Percentiles rank a stretch among this genome's conserved stretches.
Conservation (phyloP, 2,888 invertebrate genomes). For the Atrina japonica region DNA sequence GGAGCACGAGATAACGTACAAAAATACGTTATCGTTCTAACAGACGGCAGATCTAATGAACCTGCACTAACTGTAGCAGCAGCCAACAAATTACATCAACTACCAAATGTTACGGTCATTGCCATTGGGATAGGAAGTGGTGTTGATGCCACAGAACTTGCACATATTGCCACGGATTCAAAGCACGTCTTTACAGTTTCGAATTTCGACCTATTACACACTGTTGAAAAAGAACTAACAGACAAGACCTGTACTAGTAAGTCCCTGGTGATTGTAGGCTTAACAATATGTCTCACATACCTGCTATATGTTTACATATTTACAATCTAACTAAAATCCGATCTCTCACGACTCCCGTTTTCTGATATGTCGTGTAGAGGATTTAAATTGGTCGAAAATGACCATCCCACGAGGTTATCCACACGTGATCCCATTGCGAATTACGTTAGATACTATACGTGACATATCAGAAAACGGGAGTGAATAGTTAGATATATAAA, state of each 20-base stretch:
- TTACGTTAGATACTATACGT: too few relatives aligned
- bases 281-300: too few relatives aligned
- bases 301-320: too few relatives aligned
- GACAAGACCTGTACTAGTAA: conserved; percentile 50
- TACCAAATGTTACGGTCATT: conserved; percentile 58
- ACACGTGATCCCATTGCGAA: too few relatives aligned
- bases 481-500: too few relatives aligned
- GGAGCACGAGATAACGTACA: conserved; percentile 46
- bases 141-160: conserved; percentile 60
- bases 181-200: conserved; percentile 57
- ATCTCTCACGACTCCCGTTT: too few relatives aligned
- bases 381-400: too few relatives aligned
- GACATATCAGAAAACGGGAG: too few relatives aligned
- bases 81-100: conserved; percentile 37
- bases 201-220: conserved; percentile 57
- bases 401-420: too few relatives aligned
- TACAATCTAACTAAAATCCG: too few relatives aligned
- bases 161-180: conserved; percentile 54
- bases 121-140: conserved; percentile 65
- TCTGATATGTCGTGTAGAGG: too few relatives aligned
- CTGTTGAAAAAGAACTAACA: conserved; percentile 57
- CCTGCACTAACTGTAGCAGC: conserved; percentile 26
- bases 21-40: conserved; percentile 54
- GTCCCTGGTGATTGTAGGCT: too few relatives aligned
- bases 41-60: conserved; percentile 55